A percentile compares a stretch with the other conserved stretches of the same genome.
These are phyloP conservation scores for Drosophila triauraria DNA, from an alignment of 1,140 invertebrate species.

Conservation along the genomic window DNA sequence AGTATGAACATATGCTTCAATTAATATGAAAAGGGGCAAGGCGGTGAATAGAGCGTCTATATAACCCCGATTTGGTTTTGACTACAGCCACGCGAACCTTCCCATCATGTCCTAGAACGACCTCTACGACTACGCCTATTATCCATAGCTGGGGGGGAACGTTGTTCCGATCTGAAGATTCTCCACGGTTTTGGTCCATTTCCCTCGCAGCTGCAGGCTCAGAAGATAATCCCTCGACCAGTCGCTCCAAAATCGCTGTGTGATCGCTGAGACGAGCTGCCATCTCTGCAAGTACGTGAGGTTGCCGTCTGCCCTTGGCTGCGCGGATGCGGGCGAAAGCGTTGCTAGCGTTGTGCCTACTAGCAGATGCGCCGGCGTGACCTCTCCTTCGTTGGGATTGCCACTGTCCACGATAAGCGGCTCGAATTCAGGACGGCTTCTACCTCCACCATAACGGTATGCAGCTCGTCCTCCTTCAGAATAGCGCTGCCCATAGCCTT, in stretches of 20 bases:
- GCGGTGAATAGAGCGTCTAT: not conserved
- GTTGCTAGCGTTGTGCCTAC: too few species aligned
- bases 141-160: not conserved
- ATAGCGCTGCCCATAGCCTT: too few species aligned
- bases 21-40: too few species aligned
- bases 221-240: not conserved
- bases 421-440: too few species aligned
- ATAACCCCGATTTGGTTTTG: not conserved
- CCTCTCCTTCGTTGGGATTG: too few species aligned
- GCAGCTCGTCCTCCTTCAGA: too few species aligned
- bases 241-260: not conserved
- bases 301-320: not conserved
- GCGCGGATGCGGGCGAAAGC: too few species aligned
- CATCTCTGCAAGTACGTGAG: not conserved
- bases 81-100: not conserved
- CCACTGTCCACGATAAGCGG: too few species aligned
- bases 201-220: not conserved
- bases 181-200: not conserved
- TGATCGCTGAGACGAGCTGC: not conserved
- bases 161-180: not conserved
- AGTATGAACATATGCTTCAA: not conserved
- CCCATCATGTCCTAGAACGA: not conserved
- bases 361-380: too few species aligned
- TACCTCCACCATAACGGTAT: too few species aligned
- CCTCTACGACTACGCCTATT: not conserved